A percentile compares a stretch with the other conserved stretches of the same genome.
Evolutionary conservation across 2,113 vertebrate genomes (phyloP).

Genomic region (Nesoenas mayeri): DNA sequence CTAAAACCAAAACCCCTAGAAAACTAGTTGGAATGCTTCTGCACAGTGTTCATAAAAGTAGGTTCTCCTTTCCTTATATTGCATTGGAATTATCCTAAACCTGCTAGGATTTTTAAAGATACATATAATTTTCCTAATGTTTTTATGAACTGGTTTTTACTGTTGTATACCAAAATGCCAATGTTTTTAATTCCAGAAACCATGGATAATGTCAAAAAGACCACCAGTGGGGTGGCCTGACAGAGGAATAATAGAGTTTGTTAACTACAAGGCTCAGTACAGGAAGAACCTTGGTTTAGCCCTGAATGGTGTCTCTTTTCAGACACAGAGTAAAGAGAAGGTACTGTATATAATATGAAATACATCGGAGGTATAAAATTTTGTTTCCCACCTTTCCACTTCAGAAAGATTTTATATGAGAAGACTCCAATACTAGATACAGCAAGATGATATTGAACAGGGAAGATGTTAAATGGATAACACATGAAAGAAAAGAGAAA

Average conservation of each 20-base stretch:
- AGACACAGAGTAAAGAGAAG: slow-evolving; percentile 65
- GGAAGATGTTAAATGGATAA: background rate
- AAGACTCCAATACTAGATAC: background rate
- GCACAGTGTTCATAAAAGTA: background rate
- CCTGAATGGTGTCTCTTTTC: slow-evolving; percentile 65
- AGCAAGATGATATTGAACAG: background rate
- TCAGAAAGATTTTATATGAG: background rate
- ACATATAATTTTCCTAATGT: background rate
- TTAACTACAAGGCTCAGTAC: slow-evolving; percentile 63
- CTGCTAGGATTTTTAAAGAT: background rate
- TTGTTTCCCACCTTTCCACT: background rate
- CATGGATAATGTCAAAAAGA: slow-evolving; percentile 59
- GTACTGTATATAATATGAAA: slow-evolving; percentile 13
- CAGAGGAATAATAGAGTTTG: slow-evolving; percentile 66
- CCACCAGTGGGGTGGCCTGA: slow-evolving; percentile 61
- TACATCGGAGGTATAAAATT: background rate
- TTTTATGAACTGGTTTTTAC: background rate
- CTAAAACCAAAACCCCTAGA: background rate
- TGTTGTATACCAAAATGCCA: background rate
- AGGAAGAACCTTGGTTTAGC: slow-evolving; percentile 46
- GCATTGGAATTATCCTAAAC: background rate
- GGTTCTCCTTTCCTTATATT: background rate
- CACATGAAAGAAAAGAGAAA: background rate
- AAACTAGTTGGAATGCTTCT: background rate
- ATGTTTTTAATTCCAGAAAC: slow-evolving; percentile 58